Conservation (phyloP, 1,140 invertebrate species). For the Hetaerina americana region DNA sequence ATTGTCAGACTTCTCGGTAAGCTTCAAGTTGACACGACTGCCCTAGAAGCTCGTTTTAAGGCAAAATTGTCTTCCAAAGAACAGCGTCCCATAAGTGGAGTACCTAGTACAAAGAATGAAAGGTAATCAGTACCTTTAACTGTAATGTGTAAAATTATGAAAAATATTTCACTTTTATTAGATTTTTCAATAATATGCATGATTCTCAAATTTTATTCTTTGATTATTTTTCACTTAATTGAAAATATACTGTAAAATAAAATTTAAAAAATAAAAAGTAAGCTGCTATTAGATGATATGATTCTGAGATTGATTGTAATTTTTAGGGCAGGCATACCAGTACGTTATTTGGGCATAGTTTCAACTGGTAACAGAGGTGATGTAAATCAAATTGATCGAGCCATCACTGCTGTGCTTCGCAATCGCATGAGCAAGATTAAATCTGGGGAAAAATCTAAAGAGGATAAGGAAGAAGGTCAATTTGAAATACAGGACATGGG, state of each 20-base stretch:
- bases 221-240: no score
- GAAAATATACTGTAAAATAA: no score
- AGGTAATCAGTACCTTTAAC: no score
- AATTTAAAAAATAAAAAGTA: no score
- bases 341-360: conserved; percentile 33
- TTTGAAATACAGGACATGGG: conserved; percentile 40
- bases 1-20: background rate
- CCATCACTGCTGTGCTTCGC: conserved; percentile 27
- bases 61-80: background rate
- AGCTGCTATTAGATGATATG: no score
- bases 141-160: no score
- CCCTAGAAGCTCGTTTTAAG: background rate
- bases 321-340: conserved; percentile 25
- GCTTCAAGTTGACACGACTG: background rate
- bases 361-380: conserved; percentile 33
- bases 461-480: background rate
- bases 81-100: background rate
- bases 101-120: background rate
- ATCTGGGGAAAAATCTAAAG: background rate
- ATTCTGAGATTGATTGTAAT: no score
- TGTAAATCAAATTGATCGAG: conserved; percentile 39
- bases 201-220: no score
- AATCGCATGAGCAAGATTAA: background rate
- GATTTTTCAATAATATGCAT: no score
- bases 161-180: no score